Percentiles rank a stretch among this genome's conserved stretches.
phyloP scores from a whole-genome alignment of 1,140 invertebrate species.

The Branchinecta lynchi region DNA sequence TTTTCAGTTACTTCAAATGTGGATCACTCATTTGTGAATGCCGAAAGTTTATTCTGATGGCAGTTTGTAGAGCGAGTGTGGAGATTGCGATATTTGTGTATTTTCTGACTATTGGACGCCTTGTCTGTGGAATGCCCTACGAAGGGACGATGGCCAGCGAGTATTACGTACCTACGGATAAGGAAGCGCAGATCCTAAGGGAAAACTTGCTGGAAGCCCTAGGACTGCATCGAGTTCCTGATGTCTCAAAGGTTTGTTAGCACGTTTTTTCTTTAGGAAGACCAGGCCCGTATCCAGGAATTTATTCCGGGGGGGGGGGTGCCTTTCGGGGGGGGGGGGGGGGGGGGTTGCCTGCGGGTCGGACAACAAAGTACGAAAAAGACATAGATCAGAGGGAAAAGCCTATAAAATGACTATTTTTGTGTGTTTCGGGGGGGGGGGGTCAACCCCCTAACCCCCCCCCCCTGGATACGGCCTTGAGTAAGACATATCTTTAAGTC shows the following conservation, averaged over 20 bases:
- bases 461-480: too few species aligned
- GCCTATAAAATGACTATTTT: too few species aligned
- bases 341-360: too few species aligned
- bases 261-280: slow-evolving; percentile 13
- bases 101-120: neutral
- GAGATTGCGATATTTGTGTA: neutral
- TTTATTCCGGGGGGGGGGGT: too few species aligned
- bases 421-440: too few species aligned
- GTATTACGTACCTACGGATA: slow-evolving; percentile 19
- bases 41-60: neutral
- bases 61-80: neutral
- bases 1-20: neutral
- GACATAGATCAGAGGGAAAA: too few species aligned
- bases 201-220: slow-evolving; percentile 33
- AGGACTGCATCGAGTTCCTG: slow-evolving; percentile 33
- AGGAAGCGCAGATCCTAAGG: slow-evolving; percentile 32
- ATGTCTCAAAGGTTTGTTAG: slow-evolving; percentile 31
- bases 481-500: too few species aligned
- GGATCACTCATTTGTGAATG: neutral
- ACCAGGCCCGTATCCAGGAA: too few species aligned
- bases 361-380: too few species aligned
- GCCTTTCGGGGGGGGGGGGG: too few species aligned
- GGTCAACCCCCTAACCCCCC: too few species aligned
- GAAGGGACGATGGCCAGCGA: neutral
- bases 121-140: neutral